phyloP scores from a whole-genome alignment of 2,113 vertebrate species.

The Peucedramus taeniatus region DNA sequence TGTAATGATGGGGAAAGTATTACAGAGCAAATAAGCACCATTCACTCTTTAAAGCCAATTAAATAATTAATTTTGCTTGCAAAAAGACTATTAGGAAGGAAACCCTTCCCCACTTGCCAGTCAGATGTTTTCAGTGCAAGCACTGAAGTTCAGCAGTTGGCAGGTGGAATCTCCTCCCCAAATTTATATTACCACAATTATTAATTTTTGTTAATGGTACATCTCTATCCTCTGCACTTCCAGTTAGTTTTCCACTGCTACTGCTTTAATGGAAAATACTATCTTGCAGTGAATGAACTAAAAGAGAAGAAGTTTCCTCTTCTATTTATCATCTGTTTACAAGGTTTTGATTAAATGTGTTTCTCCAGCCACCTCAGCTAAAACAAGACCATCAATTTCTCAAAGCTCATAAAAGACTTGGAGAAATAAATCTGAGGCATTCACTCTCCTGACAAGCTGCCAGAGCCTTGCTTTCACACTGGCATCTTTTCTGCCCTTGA shows the following conservation, averaged over 20 bases:
- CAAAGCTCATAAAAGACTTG: slow-evolving; percentile 17
- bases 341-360: neutral
- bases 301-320: neutral
- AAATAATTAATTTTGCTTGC: slow-evolving; percentile 1
- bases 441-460: slow-evolving; percentile 50
- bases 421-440: slow-evolving; percentile 35
- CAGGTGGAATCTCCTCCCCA: neutral
- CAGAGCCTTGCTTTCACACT: slow-evolving; percentile 27
- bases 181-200: neutral
- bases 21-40: neutral
- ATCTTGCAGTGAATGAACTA: neutral
- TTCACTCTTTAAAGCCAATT: neutral
- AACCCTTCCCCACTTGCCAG: neutral
- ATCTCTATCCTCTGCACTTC: neutral
- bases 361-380: slow-evolving; percentile 11
- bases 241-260: neutral
- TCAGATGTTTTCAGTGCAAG: neutral
- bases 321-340: neutral
- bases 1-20: neutral
- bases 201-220: neutral
- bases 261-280: neutral
- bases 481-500: slow-evolving; percentile 51
- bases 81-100: neutral
- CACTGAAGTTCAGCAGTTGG: neutral
- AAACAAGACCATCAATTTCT: slow-evolving; percentile 46